Conservation (phyloP, 37 sponge, comb jelly and placozoan species). For the Cliona cf. orientalis region DNA sequence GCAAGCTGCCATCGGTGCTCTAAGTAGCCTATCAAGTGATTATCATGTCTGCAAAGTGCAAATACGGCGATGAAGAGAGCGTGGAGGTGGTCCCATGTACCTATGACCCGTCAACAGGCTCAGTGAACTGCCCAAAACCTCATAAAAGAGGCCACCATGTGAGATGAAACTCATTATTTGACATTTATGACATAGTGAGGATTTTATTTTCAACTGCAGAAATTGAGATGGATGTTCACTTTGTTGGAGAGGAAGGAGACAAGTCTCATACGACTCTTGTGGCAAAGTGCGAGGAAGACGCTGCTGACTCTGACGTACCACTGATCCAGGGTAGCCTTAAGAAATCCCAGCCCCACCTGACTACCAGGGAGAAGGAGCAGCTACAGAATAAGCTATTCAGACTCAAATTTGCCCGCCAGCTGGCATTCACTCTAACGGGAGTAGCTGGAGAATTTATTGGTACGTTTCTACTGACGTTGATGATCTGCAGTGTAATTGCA, state of each 20-base stretch:
- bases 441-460: constrained; percentile 52
- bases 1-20: too few species aligned
- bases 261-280: not conserved
- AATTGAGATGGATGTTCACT: constrained; percentile 17
- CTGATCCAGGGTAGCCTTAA: too few species aligned
- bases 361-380: not conserved
- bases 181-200: too few species aligned
- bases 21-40: too few species aligned
- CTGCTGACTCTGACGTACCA: not conserved
- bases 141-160: not conserved
- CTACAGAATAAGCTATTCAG: not conserved
- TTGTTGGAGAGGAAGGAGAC: constrained; percentile 16
- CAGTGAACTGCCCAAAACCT: constrained; percentile 3
- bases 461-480: constrained; percentile 30
- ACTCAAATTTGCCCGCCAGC: not conserved
- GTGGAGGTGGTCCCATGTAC: not conserved
- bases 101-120: not conserved
- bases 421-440: not conserved
- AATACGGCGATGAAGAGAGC: constrained; percentile 33
- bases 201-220: not conserved
- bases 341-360: too few species aligned
- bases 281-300: not conserved
- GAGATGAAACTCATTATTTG: too few species aligned
- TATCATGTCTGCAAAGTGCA: constrained; percentile 34
- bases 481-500: constrained; percentile 34